Evolutionary conservation across 1,140 invertebrate species (phyloP), one percentile per base, ranked within the genome.

Genomic region (Zaprionus capensis): DNA sequence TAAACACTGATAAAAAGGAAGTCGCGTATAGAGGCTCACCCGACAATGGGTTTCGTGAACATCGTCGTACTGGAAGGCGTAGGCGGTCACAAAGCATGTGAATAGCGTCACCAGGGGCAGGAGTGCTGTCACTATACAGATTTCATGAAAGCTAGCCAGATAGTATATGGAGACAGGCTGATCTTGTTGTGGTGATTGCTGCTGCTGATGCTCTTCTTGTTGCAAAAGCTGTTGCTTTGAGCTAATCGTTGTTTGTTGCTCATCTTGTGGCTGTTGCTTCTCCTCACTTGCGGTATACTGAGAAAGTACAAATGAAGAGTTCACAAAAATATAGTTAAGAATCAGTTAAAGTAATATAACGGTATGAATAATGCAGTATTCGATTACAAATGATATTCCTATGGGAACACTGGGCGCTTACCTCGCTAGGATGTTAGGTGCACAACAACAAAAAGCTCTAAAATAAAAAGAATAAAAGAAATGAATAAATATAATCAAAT

Each of bases 11-110:
- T n/a, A 41, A 5, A 2, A 1, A 20, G 9, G 0, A 22, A 20
- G 4, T 17, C 7, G 3, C 2, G 11, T 20, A 12, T 20, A 17
- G n/a, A 5, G 11, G 17, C 95, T 95, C 94, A 98, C 97, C 91
- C 95, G 95, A 94, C 97, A 98, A 93, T 98, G 96, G 71, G 97
- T 98, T 94, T 98, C 97, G 92, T 98, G 97, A 88, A 98, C 97
- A 93, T 98, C 96, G 94, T 98, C 96, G 93, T 96, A 95, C 93
- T 97, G 97, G 93, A 97, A 98, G 91, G 97, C 95, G 91, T 97
- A 96, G 69, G 97, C 97, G 76, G 96, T 96, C 78, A 97, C 93
- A 91, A 98, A 97, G 94, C 97, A 98, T 92, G 97, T 94, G 77
- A 97, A 93, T 83, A 98, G 94, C 82, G 96, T 96, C 88, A 96